phyloP scores from a whole-genome alignment of 2,888 invertebrate genomes.

The Nasonia oneida region DNA sequence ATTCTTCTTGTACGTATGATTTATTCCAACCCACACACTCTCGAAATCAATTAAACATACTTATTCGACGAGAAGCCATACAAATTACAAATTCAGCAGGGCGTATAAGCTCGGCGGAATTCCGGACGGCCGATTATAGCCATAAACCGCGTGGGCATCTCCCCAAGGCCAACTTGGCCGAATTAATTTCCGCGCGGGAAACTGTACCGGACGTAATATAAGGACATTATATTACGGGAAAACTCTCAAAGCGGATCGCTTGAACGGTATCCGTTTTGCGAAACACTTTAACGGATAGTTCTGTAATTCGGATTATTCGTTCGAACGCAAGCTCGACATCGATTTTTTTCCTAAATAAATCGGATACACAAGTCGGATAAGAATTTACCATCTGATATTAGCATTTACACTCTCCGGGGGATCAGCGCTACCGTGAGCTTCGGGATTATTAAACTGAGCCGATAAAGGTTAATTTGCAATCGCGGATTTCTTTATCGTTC shows the following conservation, averaged over 20 bases:
- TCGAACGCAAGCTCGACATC: no score
- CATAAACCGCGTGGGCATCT: neutral
- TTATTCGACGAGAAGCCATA: neutral
- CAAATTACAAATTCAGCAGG: neutral
- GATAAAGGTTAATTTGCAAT: neutral
- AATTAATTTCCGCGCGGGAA: conserved; percentile 14
- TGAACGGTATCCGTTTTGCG: no score
- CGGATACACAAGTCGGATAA: no score
- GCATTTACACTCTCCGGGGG: no score
- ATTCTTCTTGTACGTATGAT: no score
- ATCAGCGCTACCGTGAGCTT: neutral
- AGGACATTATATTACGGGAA: neutral
- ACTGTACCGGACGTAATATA: neutral
- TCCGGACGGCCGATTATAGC: neutral
- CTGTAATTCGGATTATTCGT: no score
- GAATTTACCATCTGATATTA: no score
- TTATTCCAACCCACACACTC: no score
- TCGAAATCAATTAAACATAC: neutral
- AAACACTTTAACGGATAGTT: no score
- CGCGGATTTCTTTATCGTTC: neutral
- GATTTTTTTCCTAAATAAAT: no score
- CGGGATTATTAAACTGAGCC: neutral
- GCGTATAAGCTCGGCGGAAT: neutral
- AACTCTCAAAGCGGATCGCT: neutral
- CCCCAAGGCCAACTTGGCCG: conserved; percentile 15